These are phyloP conservation scores for Amiota communis DNA, from an alignment of 2,888 invertebrate species.

Conservation along the genomic window DNA sequence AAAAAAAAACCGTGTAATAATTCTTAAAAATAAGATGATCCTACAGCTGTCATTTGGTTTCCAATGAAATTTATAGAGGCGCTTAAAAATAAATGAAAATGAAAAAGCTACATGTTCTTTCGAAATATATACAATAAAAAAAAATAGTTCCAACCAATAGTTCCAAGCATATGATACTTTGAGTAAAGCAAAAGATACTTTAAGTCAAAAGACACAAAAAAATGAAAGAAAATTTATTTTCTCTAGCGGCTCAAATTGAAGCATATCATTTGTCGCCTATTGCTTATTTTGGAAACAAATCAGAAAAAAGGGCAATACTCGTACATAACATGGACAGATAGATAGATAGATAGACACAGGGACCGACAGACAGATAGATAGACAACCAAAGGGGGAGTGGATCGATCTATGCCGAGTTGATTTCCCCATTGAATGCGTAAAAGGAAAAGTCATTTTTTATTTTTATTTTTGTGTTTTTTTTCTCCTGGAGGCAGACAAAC, in stretches of 20 bases:
- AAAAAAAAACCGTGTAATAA: conserved; percentile 2
- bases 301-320: conserved; percentile 9
- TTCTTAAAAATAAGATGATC: background rate
- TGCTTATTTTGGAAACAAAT: conserved; percentile 26
- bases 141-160: background rate
- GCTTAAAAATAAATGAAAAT: conserved; percentile 13
- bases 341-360: background rate
- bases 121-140: background rate
- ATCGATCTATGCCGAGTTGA: conserved; percentile 10
- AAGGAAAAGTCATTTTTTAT: conserved; percentile 30
- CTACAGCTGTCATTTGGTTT: background rate
- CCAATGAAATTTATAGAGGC: background rate
- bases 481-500: background rate
- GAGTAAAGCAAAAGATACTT: background rate
- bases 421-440: conserved; percentile 28
- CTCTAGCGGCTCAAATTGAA: conserved; percentile 4
- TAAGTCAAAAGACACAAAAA: background rate
- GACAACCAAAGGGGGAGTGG: background rate
- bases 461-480: background rate
- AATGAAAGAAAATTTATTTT: conserved; percentile 19
- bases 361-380: background rate
- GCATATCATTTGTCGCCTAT: conserved; percentile 30
- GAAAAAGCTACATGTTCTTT: background rate
- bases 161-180: too few species aligned
- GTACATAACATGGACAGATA: background rate